Base-by-base conservation (phyloP, 2,113 vertebrate genomes). In the Tringa solitaria region DNA sequence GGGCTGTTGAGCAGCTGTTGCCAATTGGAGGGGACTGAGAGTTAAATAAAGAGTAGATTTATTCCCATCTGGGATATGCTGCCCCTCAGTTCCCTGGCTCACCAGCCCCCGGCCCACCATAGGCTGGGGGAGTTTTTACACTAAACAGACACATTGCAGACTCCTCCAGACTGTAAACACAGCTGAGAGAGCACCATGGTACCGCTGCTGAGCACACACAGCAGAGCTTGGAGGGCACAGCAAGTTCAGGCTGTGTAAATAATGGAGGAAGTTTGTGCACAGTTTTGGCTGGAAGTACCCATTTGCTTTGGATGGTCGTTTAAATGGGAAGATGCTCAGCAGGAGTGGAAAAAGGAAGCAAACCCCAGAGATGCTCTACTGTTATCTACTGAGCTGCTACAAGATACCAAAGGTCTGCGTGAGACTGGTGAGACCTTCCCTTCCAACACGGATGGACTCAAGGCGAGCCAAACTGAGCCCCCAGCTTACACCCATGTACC, bases 131-230 rank as follows among this genome's bases (percentile, higher is more conserved):
- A 92, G 69, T 76, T 95, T 96, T 93, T 96, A 96, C 97, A 96
- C 95, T 95, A 89, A 97, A 91, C 92, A 96, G 93, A 94, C 90
- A 95, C 84, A 72, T 57, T 90, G 86, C 88, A 94, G 82, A 92
- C 92, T 96, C 84, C 91, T 96, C 95, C 91, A 96, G 95, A 97
- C 90, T 86, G 97, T 98, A 98, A 98, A 98, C 97, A 98, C 95
- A 98, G 97, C 96, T 97, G 96, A 93, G 92, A 90, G 79, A 93
- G 69, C 63, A 69, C 89, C 84, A 94, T 69, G 84, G 87, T 93
- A 77, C 3, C 18, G 86, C 77, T 93, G 91, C 82, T 86, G 89
- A 97, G 72, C 80, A 91, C 76, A 97, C 76, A 97, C 63, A 95
- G 77, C 76, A 82, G 68, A 93, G 83, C 80, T 82, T 46, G 3